Evolutionary conservation across 2,888 invertebrate species (phyloP).

Genomic region (Mimas tiliae): DNA sequence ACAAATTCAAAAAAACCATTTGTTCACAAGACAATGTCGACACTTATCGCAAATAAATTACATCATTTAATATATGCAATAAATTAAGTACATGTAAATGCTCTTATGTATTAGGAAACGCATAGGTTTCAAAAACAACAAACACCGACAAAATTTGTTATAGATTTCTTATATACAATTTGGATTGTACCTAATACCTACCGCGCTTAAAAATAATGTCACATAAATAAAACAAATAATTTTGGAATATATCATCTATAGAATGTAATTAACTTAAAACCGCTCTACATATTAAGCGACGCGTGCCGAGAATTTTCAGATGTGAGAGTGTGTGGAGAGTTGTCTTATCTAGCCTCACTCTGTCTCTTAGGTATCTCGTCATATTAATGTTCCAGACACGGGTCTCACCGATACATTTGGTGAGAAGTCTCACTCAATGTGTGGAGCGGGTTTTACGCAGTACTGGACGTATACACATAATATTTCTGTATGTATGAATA

Average conservation of each 20-base stretch:
- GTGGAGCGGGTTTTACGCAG: neutral
- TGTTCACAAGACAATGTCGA: neutral
- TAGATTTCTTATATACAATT: neutral
- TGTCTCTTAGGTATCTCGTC: too few relatives aligned
- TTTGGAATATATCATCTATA: too few relatives aligned
- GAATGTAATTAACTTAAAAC: neutral
- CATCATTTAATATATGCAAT: neutral
- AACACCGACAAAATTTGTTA: neutral
- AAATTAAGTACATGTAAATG: slow-evolving; percentile 3
- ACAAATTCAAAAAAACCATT: neutral
- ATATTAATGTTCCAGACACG: too few relatives aligned
- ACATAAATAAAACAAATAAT: neutral
- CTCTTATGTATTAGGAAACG: neutral
- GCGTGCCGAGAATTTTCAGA: too few relatives aligned
- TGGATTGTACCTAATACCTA: too few relatives aligned
- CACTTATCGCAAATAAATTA: too few relatives aligned
- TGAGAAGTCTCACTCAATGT: too few relatives aligned
- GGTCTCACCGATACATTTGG: too few relatives aligned
- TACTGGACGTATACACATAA: neutral
- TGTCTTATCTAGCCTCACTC: too few relatives aligned
- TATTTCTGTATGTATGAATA: neutral
- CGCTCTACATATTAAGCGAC: too few relatives aligned
- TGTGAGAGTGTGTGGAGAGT: too few relatives aligned
- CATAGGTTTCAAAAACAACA: neutral
- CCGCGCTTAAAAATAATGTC: too few relatives aligned